Evolutionary conservation across 2,113 vertebrate species (phyloP), one percentile per base, ranked within the genome.

Genomic region (Panurus biarmicus): DNA sequence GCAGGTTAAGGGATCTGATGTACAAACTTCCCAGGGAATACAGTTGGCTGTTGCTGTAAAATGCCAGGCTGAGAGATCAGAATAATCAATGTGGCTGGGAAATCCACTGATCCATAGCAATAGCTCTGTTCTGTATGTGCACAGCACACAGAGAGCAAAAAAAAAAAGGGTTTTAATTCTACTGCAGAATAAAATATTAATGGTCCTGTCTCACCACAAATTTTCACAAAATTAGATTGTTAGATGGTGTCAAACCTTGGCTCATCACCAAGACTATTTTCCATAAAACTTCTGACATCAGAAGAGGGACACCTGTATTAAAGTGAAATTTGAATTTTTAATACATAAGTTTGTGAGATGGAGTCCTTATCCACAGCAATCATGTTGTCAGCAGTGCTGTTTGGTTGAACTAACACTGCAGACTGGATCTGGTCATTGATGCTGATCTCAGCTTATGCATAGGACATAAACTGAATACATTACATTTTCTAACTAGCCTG

Each of bases 401-500:
- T 83, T 86, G 35, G 51, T 61, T 85, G 87, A 90, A 44, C 84
- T 84, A 84, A 84, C 4, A 31, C 78, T 94, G 82, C 75, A 84
- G 87, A 67, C 80, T 93, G 72, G 75, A 83, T 94, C 78, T 90
- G 71, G 74, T 64, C 1, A 0, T 51, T 82, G 87, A 51, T 87
- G 87, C 75, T 91, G 93, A 85, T 87, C 89, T 87, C 78, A 54
- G 36, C 64, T 90, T 87, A 44, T 31, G 93, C 60, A 60, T 89
- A 85, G 90, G 89, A 79, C 87, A 80, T 48, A 85, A 83, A 77
- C 29, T 48, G 87, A 90, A 89, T 95, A 80, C 33, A 80, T 95
- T 71, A 74, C 62, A 62, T 91, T 71, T 89, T 5, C 71, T 58
- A 48, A 38, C 8, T 2, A 3, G 2, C 62, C 42, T 11, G 3